phyloP scores from a whole-genome alignment of 2,888 invertebrate species.

The Drosophila longiperda region DNA sequence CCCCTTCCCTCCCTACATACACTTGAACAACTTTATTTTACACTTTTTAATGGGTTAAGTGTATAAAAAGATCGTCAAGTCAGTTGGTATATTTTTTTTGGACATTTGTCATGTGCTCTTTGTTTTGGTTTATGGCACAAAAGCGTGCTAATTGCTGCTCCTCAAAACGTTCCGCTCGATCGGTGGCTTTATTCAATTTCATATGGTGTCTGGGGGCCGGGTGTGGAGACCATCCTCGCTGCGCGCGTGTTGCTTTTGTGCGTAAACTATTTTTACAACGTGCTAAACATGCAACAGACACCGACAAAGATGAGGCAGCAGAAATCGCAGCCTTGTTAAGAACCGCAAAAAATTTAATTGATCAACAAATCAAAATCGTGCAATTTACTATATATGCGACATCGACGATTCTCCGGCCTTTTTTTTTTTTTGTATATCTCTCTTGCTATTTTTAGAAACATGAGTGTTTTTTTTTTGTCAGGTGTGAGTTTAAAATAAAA shows the following conservation, averaged over 20 bases:
- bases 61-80: background rate
- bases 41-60: background rate
- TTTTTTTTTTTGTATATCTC: background rate
- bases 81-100: constrained; percentile 10
- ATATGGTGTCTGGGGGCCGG: background rate
- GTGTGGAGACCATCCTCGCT: background rate
- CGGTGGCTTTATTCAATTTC: constrained; percentile 41
- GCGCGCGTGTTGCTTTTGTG: background rate
- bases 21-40: background rate
- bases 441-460: background rate
- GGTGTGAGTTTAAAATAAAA: background rate
- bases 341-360: constrained; percentile 57
- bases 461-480: background rate
- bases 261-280: constrained; percentile 47
- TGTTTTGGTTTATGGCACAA: constrained; percentile 34
- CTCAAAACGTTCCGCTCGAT: constrained; percentile 30
- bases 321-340: constrained; percentile 29
- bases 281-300: constrained; percentile 44
- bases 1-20: too few species aligned
- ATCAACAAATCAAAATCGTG: constrained; percentile 49
- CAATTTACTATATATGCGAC: constrained; percentile 19
- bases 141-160: constrained; percentile 47
- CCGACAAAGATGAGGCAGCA: background rate
- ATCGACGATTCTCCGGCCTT: constrained; percentile 2
- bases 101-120: constrained; percentile 46